Base-by-base conservation (phyloP, 2,113 vertebrate genomes). In the Ceratotherium simum region DNA sequence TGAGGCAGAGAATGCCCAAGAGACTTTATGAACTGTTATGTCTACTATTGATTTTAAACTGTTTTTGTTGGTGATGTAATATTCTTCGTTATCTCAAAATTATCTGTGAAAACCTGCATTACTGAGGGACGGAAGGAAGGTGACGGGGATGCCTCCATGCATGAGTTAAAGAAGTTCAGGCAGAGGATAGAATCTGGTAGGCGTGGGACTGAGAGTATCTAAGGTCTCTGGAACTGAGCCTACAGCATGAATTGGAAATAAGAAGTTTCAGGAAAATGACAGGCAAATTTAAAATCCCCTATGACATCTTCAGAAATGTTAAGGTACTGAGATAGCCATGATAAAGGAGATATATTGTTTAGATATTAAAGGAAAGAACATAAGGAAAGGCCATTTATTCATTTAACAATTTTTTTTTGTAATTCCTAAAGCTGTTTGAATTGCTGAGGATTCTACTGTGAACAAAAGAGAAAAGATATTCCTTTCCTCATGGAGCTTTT, bases 11-110 rank as follows among this genome's bases (percentile, higher is more conserved):
- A 54, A 78, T 46, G 5, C 4, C 65, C 25, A 46, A 64, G 72
- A 56, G 56, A 78, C 18, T 72, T 58, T 70, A 79, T 62, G 42
- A 92, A 78, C 62, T 82, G 33, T 36, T 29, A 79, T 8, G 5
- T 54, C 29, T 95, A 65, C 36, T 79, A 54, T 10, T 54, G 60
- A 69, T 92, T 94, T 91, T 86, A 80, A 91, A 56, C n/a, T 70
- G 4, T 67, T 81, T 91, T 91, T 70, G 14, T 25, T 58, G 42
- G 46, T 65, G 48, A 58, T 62, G 5, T n/a, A 62, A 91, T 78
- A 46, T 29, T 2, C 51, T 70, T n/a, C 36, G 25, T 48, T 88
- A 25, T 64, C n/a, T 51, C 39, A 92, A 91, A 88, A 54, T 78
- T 46, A 83, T 23, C n/a, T 75, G 51, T 54, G 12, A 83, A 78